These are phyloP conservation scores for Drosophila algonquin DNA, from an alignment of 2,888 invertebrate genomes.

Conservation along the genomic window DNA sequence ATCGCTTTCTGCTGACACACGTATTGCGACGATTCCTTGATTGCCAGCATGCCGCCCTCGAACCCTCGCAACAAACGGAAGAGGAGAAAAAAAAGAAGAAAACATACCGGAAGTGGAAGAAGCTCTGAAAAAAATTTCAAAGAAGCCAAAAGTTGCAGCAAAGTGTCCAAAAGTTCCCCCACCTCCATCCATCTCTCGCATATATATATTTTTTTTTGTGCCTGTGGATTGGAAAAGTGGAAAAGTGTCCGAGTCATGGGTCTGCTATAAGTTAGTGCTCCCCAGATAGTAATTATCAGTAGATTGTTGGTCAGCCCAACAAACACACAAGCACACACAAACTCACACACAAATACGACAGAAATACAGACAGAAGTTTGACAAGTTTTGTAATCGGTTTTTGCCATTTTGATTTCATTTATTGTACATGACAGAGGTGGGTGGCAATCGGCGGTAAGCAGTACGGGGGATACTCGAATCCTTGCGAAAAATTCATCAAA, in stretches of 20 bases:
- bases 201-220: slow-evolving; percentile 6
- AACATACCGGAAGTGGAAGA: not conserved
- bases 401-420: slow-evolving; percentile 74
- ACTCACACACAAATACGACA: not conserved
- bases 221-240: slow-evolving; percentile 1
- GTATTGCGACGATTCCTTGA: slow-evolving; percentile 56
- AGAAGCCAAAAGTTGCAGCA: slow-evolving; percentile 44
- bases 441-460: not conserved
- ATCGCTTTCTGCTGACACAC: slow-evolving; percentile 64
- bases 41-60: slow-evolving; percentile 44
- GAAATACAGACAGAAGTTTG: slow-evolving; percentile 58
- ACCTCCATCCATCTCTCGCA: not conserved
- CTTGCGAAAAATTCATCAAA: too few species aligned
- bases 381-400: slow-evolving; percentile 76
- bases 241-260: slow-evolving; percentile 17
- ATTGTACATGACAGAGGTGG: slow-evolving; percentile 66
- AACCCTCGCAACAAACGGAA: not conserved
- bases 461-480: not conserved
- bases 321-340: not conserved
- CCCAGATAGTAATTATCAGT: slow-evolving; percentile 79
- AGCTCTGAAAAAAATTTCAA: slow-evolving; percentile 7
- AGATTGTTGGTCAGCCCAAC: slow-evolving; percentile 64
- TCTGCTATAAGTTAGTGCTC: slow-evolving; percentile 72
- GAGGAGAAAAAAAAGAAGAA: not conserved
- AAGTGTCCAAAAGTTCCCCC: slow-evolving; percentile 46